Evolutionary conservation across 2,113 vertebrate species (phyloP), one percentile per base, ranked within the genome.

Genomic region (Oncorhynchus tshawytscha): DNA sequence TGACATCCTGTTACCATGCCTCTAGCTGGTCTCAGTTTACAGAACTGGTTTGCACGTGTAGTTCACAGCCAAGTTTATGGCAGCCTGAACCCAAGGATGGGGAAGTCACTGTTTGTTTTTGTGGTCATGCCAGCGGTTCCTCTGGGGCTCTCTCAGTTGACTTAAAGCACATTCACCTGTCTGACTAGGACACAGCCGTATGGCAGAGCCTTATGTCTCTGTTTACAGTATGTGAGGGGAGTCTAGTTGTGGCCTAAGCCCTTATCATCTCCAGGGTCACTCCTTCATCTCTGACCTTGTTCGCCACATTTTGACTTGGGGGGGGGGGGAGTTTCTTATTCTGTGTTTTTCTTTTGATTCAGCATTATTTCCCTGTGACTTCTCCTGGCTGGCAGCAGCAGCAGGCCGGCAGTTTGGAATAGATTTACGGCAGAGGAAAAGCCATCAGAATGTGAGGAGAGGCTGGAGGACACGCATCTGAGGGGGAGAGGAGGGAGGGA

Each of bases 301-400:
- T 82, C 73, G 75, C 75, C 82, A 85, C 74, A 81, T 82, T 82
- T 77, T 84, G 82, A 82, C 84, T 79, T 74, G 72, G 5, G 81
- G 31, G 31, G 31, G 31, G 82, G 25, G 81, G 81, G 82, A 60
- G 76, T n/a, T 87, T 77, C 71, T 85, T 71, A 62, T 78, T 69
- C 77, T 70, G 70, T 82, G 79, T 76, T 82, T 74, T 7, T 81
- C 81, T 75, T 91, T 88, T 91, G 84, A 90, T 90, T 87, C 59
- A 12, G 78, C 77, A 73, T 87, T 86, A 87, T 90, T 88, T 90
- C 82, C 81, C 62, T 29, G 78, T 86, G 83, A 86, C 66, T 67
- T 83, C 80, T 86, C 78, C 45, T 75, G 69, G 73, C 85, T 85
- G 84, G 79, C 79, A 86, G 87, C 78, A 67, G 22, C 76, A 70